phyloP scores from a whole-genome alignment of 37 sponge, comb jelly and placozoan genomes.

The Lycopodina hypogea region DNA sequence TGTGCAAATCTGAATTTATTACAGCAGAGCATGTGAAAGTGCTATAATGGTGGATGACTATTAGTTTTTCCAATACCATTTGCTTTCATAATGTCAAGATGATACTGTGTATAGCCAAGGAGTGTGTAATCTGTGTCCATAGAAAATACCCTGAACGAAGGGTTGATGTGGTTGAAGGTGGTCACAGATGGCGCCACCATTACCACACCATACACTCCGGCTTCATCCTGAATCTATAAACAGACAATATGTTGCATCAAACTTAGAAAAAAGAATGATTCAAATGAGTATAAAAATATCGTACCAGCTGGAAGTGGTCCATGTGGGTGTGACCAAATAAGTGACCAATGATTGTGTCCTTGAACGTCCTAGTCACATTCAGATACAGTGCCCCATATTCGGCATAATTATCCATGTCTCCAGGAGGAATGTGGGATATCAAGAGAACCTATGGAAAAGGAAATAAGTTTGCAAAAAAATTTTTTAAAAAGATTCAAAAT shows the following conservation, averaged over 20 bases:
- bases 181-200: conserved; percentile 76
- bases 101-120: conserved; percentile 71
- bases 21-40: not conserved
- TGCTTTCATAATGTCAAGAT: conserved; percentile 71
- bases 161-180: conserved; percentile 49
- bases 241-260: not conserved
- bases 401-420: conserved; percentile 23
- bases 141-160: conserved; percentile 67
- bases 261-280: not conserved
- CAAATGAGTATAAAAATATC: not conserved
- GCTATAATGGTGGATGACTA: not conserved
- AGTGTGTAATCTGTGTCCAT: conserved; percentile 60
- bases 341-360: conserved; percentile 66
- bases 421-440: conserved; percentile 76
- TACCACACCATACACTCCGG: conserved; percentile 56
- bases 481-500: too few species aligned
- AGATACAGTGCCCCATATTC: conserved; percentile 61
- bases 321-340: conserved; percentile 78
- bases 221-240: conserved; percentile 47
- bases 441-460: conserved; percentile 52
- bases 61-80: conserved; percentile 40
- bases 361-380: conserved; percentile 42
- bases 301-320: conserved; percentile 74
- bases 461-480: too few species aligned
- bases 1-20: not conserved